Evolutionary conservation across 30 jellyfish, hydroid and myxozoan genomes (phyloP), one percentile per base, ranked within the genome.

Genomic region (Catostylus mosaicus): DNA sequence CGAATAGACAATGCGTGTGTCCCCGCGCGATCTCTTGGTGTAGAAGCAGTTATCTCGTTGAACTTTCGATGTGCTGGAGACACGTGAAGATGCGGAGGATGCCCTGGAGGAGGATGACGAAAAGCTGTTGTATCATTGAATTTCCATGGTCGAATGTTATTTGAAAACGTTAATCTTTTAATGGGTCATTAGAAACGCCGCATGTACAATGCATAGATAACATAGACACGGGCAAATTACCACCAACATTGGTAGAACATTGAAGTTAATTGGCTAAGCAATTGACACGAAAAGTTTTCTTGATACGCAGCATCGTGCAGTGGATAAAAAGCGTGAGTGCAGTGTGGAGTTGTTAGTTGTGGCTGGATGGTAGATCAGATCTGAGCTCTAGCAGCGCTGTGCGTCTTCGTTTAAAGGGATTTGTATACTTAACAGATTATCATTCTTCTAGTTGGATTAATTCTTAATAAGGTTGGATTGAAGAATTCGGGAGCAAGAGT

Each of bases 131-230:
- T 30, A 61, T 57, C 88, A 57, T 59, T 22, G 71, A 78, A 65
- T 62, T 62, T 78, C 76, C 74, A 63, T 62, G 82, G 89, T 78
- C 76, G 72, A 40, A 47, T 78, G 80, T 78, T 62, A 33, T 78
- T 80, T 70, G 86, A 69, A 67, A 82, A 82, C 84, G 92, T 51
- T 82, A 82, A 82, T 82, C 92, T 82, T 38, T 71, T 82, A 82
- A 82, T 82, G 92, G 92, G 92, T 82, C 92, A 82, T 82, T 84
- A 84, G 38, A 72, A 74, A 73, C 77, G 94, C 88, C 94, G 94
- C 94, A 73, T 73, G 94, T 56, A 84, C 94, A 84, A 84, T 38
- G 94, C 73, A 19, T 34, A 22, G 88, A 74, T 72, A 74, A 73
- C 88, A 84, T 80, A 82, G 57, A 70, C 67, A 67, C 52, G 19